Percentiles rank a stretch among this genome's conserved stretches.
phyloP scores from a whole-genome alignment of 2,113 vertebrate genomes.

The Myrmecophaga tridactyla region DNA sequence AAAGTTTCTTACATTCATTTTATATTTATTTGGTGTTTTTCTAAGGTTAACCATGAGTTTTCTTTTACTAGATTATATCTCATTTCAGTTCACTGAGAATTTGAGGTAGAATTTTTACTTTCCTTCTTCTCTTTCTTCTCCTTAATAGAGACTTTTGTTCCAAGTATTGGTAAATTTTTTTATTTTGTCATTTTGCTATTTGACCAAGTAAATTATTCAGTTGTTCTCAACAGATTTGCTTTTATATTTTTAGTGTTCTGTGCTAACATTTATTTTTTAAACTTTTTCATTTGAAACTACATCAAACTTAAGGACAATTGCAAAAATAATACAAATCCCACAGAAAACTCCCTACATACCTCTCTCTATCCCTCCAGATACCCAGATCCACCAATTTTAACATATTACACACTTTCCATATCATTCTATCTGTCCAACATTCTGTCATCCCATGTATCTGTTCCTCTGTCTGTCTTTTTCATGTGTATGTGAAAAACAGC shows the following conservation, averaged over 20 bases:
- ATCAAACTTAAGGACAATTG: too few species aligned
- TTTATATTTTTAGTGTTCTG: not conserved
- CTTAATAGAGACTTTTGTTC: not conserved
- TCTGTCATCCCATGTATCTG: too few species aligned
- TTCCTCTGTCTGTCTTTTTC: too few species aligned
- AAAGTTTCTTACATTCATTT: not conserved
- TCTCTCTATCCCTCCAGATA: too few species aligned
- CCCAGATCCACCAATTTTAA: too few species aligned
- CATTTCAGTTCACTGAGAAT: not conserved
- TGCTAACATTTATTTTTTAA: too few species aligned
- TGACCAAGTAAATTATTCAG: not conserved
- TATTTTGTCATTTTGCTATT: not conserved
- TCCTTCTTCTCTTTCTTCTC: not conserved
- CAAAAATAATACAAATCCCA: too few species aligned
- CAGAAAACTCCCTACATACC: too few species aligned
- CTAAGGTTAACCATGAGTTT: not conserved
- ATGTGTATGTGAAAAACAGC: too few species aligned
- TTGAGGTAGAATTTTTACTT: not conserved
- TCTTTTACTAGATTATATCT: not conserved
- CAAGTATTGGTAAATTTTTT: not conserved
- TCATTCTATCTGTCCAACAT: too few species aligned
- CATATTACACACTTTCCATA: too few species aligned
- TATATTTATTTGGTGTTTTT: not conserved
- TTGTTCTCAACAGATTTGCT: not conserved
- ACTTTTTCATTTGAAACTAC: too few species aligned